phyloP scores from a whole-genome alignment of 1,140 invertebrate species.

The Nomia melanderi region DNA sequence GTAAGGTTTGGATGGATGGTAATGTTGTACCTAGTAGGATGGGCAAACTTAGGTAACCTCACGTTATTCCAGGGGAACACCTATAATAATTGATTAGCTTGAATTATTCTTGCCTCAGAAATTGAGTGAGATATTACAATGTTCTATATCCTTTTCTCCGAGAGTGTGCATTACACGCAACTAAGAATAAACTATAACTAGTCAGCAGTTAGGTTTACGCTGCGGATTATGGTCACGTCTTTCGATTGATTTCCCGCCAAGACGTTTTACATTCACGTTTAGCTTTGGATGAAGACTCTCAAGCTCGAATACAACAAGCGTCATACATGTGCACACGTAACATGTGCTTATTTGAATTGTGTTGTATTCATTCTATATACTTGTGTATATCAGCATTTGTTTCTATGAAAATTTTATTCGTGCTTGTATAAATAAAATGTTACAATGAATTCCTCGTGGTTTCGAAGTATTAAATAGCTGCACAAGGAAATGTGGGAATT shows the following conservation, averaged over 20 bases:
- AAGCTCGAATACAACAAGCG: background rate
- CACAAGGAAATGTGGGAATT: too few relatives aligned
- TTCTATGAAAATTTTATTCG: background rate
- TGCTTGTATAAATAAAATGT: background rate
- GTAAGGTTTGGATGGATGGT: constrained; percentile 97
- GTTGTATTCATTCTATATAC: background rate
- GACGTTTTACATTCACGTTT: constrained; percentile 12
- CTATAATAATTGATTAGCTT: constrained; percentile 73
- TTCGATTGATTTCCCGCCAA: constrained; percentile 62
- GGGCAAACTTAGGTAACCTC: constrained; percentile 89
- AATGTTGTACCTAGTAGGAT: constrained; percentile 93
- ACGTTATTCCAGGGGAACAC: constrained; percentile 95
- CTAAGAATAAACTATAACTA: constrained; percentile 27
- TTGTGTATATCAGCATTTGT: background rate
- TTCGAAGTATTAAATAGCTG: too few relatives aligned
- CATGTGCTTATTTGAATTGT: background rate
- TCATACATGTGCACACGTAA: background rate
- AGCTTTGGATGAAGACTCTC: constrained; percentile 17
- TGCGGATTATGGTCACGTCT: constrained; percentile 13
- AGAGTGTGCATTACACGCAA: background rate
- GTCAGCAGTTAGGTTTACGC: background rate
- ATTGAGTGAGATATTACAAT: background rate
- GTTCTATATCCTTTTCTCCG: too few relatives aligned
- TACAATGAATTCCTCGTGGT: too few relatives aligned
- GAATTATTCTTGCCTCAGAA: background rate